Conservation (phyloP, 2,888 invertebrate genomes). For the Ephialtes manifestator region DNA sequence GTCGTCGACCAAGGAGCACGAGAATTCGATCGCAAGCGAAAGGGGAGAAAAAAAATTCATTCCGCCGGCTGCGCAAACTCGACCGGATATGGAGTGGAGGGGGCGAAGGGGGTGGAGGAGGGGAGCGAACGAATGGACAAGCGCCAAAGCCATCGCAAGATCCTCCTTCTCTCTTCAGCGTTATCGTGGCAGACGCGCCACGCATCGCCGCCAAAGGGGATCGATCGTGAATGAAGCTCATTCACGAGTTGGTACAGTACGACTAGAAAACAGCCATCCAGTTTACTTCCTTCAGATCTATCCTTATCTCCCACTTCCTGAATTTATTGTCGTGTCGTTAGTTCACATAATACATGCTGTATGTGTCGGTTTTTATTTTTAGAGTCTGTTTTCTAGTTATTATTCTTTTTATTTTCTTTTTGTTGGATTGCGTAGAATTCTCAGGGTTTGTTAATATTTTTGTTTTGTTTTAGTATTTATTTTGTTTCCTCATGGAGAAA, state of each 20-base stretch:
- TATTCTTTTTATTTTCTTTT: no score
- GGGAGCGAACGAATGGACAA: constrained; percentile 33
- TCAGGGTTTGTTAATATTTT: no score
- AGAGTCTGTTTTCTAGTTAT: no score
- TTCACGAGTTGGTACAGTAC: constrained; percentile 75
- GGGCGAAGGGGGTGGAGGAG: constrained; percentile 29
- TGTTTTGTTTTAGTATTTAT: no score
- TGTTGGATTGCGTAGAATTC: no score
- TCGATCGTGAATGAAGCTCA: constrained; percentile 78
- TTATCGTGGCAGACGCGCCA: constrained; percentile 68
- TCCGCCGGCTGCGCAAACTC: constrained; percentile 78
- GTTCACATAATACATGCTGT: background rate
- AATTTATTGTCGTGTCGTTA: background rate
- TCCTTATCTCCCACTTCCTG: background rate
- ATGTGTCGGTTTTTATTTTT: no score
- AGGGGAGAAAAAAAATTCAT: constrained; percentile 26
- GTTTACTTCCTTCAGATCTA: constrained; percentile 4
- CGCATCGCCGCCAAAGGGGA: constrained; percentile 70
- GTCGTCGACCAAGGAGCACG: background rate
- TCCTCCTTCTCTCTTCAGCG: constrained; percentile 36
- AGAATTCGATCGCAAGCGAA: constrained; percentile 4
- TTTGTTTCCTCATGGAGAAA: no score
- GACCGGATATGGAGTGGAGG: constrained; percentile 58
- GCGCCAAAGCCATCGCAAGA: constrained; percentile 2
- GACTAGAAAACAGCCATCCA: constrained; percentile 66